phyloP scores from a whole-genome alignment of 92 coral and sea anemone species.

The Siderastrea siderea region DNA sequence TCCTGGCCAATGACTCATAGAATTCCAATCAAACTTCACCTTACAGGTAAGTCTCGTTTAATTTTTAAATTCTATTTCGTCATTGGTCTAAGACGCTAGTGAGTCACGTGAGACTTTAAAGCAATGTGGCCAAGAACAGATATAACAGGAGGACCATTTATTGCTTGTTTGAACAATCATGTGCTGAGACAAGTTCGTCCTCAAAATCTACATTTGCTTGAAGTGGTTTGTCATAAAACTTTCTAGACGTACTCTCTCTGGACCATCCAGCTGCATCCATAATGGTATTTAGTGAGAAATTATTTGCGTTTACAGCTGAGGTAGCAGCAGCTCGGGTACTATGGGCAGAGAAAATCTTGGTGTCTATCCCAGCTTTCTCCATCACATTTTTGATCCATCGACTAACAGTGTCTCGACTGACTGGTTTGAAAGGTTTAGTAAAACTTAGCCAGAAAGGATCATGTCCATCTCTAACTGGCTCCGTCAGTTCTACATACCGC shows the following conservation, averaged over 20 bases:
- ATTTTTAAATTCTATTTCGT: too few species aligned
- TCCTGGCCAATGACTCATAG: too few species aligned
- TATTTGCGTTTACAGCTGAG: neutral
- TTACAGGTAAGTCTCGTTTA: too few species aligned
- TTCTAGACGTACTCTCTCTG: slow-evolving; percentile 2
- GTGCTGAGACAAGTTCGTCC: neutral
- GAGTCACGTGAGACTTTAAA: too few species aligned
- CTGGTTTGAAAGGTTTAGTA: slow-evolving; percentile 38
- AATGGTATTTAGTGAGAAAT: neutral
- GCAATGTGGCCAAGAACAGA: too few species aligned
- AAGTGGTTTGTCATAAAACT: slow-evolving; percentile 3
- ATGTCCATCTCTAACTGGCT: slow-evolving; percentile 6
- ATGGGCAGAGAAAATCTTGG: neutral
- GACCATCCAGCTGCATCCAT: slow-evolving; percentile 8
- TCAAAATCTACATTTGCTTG: neutral
- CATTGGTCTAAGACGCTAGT: too few species aligned
- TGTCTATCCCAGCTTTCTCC: neutral
- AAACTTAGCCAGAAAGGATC: slow-evolving; percentile 29
- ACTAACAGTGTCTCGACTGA: slow-evolving; percentile 13
- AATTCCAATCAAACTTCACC: too few species aligned
- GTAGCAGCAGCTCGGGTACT: slow-evolving; percentile 13
- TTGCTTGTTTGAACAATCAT: too few species aligned
- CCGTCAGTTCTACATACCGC: slow-evolving; percentile 23
- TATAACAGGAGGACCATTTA: too few species aligned
- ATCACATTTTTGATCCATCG: neutral